phyloP scores from a whole-genome alignment of 2,797 vertebrate genomes.

The Brachymystax lenok region DNA sequence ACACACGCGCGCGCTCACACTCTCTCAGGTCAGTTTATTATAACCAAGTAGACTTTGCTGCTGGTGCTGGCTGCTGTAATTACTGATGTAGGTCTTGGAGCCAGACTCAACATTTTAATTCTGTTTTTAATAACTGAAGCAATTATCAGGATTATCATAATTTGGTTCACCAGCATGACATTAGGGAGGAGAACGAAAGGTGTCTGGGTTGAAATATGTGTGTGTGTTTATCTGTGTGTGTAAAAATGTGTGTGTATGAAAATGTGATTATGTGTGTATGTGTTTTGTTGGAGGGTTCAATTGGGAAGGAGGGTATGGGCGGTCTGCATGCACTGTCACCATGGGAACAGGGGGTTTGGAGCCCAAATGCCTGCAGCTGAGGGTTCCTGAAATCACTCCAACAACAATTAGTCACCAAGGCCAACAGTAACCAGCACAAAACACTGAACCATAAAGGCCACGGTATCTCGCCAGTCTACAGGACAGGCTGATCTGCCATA shows the following conservation, averaged over 20 bases:
- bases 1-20: background rate
- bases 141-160: constrained; percentile 38
- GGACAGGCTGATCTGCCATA: constrained; percentile 22
- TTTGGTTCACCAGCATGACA: constrained; percentile 1
- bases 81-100: constrained; percentile 63
- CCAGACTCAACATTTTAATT: constrained; percentile 63
- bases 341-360: constrained; percentile 55
- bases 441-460: constrained; percentile 13
- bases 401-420: constrained; percentile 37
- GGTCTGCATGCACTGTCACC: constrained; percentile 48
- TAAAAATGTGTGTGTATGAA: background rate
- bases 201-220: background rate
- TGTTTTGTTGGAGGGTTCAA: constrained; percentile 10
- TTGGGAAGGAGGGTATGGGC: constrained; percentile 28
- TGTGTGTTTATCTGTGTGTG: background rate
- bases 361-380: constrained; percentile 38
- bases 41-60: constrained; percentile 43
- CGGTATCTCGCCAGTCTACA: constrained; percentile 15
- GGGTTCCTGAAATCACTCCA: constrained; percentile 39
- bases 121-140: constrained; percentile 64
- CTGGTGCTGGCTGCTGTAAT: constrained; percentile 60
- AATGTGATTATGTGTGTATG: constrained; percentile 3
- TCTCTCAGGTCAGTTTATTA: constrained; percentile 39
- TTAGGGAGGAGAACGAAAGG: background rate
- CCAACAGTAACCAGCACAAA: constrained; percentile 25